These are phyloP conservation scores for human (Homo sapiens) DNA, from an alignment of 2,113 vertebrate species.

Conservation along the genomic window DNA sequence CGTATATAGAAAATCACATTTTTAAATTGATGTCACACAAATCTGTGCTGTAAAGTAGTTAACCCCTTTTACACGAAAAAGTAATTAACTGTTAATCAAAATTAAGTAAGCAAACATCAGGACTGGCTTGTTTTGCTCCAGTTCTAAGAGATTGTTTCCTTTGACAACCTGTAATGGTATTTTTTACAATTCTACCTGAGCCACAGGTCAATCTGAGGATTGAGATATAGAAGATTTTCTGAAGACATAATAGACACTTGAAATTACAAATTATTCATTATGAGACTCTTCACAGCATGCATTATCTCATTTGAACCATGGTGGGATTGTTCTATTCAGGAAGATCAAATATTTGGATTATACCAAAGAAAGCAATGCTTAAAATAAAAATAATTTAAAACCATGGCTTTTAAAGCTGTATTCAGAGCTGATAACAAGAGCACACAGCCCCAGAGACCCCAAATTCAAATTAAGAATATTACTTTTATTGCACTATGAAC, in stretches of 20 bases:
- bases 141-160: not conserved
- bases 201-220: not conserved
- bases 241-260: not conserved
- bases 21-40: not conserved
- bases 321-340: not conserved
- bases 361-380: conserved; percentile 16
- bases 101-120: not conserved
- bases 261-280: conserved; percentile 41
- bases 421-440: conserved; percentile 53
- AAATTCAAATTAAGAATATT: conserved; percentile 69
- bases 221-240: not conserved
- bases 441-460: not conserved
- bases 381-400: not conserved
- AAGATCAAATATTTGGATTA: conserved; percentile 38
- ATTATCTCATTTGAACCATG: conserved; percentile 20
- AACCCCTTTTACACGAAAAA: not conserved
- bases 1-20: not conserved
- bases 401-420: conserved; percentile 30
- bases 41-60: not conserved
- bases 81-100: not conserved
- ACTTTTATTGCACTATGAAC: conserved; percentile 61
- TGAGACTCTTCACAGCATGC: conserved; percentile 18
- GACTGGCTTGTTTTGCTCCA: not conserved
- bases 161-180: not conserved
- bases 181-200: not conserved